Percentiles rank a stretch among this genome's conserved stretches.
These are phyloP conservation scores for Palythoa heliodiscus DNA, from an alignment of 92 coral and sea anemone genomes.

Conservation along the genomic window DNA sequence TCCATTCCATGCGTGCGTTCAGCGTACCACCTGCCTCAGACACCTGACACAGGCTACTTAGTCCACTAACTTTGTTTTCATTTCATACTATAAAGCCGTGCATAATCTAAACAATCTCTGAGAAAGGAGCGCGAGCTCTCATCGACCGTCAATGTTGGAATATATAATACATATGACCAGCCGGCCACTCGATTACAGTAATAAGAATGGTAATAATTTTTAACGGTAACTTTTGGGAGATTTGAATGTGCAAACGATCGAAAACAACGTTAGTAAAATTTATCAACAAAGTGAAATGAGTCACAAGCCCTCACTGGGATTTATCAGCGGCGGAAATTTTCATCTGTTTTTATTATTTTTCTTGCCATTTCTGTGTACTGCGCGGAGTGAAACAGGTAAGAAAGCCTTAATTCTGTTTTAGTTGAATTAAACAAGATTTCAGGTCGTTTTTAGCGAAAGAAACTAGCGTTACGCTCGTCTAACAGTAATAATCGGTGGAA, in stretches of 20 bases:
- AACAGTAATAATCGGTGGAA: slow-evolving; percentile 11
- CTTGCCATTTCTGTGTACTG: slow-evolving; percentile 11
- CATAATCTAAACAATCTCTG: slow-evolving; percentile 23
- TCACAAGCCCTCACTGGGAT: slow-evolving; percentile 12
- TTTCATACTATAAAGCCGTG: slow-evolving; percentile 25
- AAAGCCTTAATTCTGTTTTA: not conserved
- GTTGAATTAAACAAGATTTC: not conserved
- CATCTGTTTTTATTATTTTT: slow-evolving; percentile 1
- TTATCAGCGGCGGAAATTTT: not conserved
- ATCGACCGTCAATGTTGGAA: not conserved
- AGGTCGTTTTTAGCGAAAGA: not conserved
- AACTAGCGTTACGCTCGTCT: not conserved
- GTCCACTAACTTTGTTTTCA: slow-evolving; percentile 37
- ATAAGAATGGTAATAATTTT: not conserved
- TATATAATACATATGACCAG: not conserved
- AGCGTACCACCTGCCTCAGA: slow-evolving; percentile 25
- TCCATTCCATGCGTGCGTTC: slow-evolving; percentile 21
- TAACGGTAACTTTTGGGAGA: not conserved
- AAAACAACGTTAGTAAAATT: not conserved
- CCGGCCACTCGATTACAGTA: not conserved
- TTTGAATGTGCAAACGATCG: not conserved
- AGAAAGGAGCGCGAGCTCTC: slow-evolving; percentile 22
- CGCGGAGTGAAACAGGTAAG: slow-evolving; percentile 19
- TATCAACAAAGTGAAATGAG: slow-evolving; percentile 28
- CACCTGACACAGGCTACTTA: slow-evolving; percentile 36